Evolutionary conservation across 2,113 vertebrate species (phyloP), one percentile per base, ranked within the genome.

Genomic region (Phocoena sinus): DNA sequence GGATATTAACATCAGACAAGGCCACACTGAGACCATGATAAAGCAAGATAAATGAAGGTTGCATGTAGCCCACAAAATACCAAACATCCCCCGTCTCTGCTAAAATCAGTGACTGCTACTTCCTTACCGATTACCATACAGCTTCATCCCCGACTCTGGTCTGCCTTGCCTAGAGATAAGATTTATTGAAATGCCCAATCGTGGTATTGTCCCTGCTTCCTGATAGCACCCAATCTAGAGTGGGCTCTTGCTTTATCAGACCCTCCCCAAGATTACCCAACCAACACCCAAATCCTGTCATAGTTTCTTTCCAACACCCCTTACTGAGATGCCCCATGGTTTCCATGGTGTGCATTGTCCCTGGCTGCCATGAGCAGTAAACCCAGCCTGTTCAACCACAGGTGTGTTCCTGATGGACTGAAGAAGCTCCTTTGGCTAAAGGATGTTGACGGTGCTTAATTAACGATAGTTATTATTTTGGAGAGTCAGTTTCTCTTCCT

Each of bases 341-440:
- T 56, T 14, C 15, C 2, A 3, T 0, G 38, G 3, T 4, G 25
- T 38, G 18, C 15, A 0, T 38, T 41, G n/a, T 81, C 47, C 47
- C 1, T 41, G 4, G 3, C 41, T 41, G 5, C 73, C 31, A 5
- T 14, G 8, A 86, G 41, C 6, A 21, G 11, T 26, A 13, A 44
- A 11, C 17, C 25, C 80, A 76, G 53, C 10, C 10, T 31, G 60
- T 28, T 89, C 65, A 38, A 36, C 18, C 38, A 10, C 4, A 15
- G 11, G 1, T 33, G 9, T 36, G n/a, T 8, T 81, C 18, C 86
- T 44, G 13, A 36, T 5, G 36, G 47, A 65, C 44, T 10, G 31
- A 81, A 56, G 8, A 56, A 36, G 67, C 26, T 56, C 36, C 28
- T 89, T 47, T 53, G 28, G 23, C 47, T 77, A 76, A 77, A 93